Conservation (phyloP, 2,113 vertebrate species). For the Podiceps cristatus region DNA sequence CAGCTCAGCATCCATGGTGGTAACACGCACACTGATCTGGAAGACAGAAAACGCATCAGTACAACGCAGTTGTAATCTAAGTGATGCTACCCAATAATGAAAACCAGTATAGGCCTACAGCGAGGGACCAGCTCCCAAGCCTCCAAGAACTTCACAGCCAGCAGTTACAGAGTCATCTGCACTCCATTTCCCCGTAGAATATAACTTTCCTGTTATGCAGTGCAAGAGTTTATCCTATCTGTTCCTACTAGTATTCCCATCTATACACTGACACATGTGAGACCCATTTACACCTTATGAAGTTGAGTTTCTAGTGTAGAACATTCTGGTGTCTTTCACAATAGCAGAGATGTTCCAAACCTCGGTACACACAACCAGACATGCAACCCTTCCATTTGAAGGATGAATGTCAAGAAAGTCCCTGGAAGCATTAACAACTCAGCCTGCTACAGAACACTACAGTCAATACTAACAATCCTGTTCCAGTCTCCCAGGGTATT, state of each 20-base stretch:
- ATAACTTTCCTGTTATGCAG: background rate
- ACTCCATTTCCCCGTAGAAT: background rate
- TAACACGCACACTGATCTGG: constrained; percentile 94
- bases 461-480: background rate
- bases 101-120: background rate
- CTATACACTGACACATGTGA: background rate
- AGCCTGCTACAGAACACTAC: background rate
- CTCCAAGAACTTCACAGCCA: background rate
- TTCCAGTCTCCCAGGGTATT: background rate
- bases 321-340: background rate
- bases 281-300: background rate
- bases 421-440: background rate
- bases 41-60: background rate
- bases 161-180: background rate
- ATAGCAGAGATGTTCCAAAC: background rate
- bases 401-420: background rate
- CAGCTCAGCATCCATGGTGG: constrained; percentile 97
- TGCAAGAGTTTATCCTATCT: background rate
- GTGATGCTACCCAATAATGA: background rate
- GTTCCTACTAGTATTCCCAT: background rate
- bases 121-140: background rate
- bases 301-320: background rate
- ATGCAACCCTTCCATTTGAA: background rate
- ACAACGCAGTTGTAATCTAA: background rate
- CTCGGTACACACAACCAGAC: background rate